Base-by-base conservation (phyloP, 2,797 vertebrate species). In the Cynodonichthys magdalenae region DNA sequence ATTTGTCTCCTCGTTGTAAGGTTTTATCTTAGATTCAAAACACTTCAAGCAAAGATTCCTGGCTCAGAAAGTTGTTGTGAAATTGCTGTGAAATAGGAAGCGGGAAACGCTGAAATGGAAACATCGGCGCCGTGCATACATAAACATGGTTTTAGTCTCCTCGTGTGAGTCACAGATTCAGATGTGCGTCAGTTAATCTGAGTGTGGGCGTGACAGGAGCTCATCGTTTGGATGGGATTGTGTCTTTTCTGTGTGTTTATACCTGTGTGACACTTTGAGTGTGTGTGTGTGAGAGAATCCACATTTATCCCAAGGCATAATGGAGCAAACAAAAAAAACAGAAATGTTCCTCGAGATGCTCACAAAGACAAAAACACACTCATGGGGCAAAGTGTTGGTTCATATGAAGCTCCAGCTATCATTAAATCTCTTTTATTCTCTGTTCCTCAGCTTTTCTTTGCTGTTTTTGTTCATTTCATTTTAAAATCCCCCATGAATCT, bases 21-120 rank as follows among this genome's bases (percentile, higher is more conserved):
- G 65, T 74, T 71, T 86, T 74, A 87, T 88, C 88, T 69, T 31
- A 75, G 76, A 84, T 83, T 83, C 84, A 69, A 71, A 89, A 80
- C 74, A 84, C 81, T 84, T 80, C 75, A 85, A 85, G 82, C 81
- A 58, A 49, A 82, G 77, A 66, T 77, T 77, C 66, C n/a, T 18
- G 53, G 75, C 70, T 76, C 62, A 31, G 65, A 82, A 79, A 78
- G 52, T 52, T 63, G 45, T 54, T 50, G 81, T 64, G 79, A 85
- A 88, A 89, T 89, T 85, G 82, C 81, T 85, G 84, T 86, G 84
- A 87, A 87, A 89, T 82, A 67, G 83, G 81, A 87, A 65, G 71
- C 31, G 53, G 67, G 71, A 67, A 73, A 84, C 49, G 78, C 68
- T 80, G 50, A 74, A 64, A 85, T 80, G 79, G 84, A 87, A 72